Evolutionary conservation across 2,113 vertebrate genomes (phyloP).

Genomic region (Synchiropus splendidus): DNA sequence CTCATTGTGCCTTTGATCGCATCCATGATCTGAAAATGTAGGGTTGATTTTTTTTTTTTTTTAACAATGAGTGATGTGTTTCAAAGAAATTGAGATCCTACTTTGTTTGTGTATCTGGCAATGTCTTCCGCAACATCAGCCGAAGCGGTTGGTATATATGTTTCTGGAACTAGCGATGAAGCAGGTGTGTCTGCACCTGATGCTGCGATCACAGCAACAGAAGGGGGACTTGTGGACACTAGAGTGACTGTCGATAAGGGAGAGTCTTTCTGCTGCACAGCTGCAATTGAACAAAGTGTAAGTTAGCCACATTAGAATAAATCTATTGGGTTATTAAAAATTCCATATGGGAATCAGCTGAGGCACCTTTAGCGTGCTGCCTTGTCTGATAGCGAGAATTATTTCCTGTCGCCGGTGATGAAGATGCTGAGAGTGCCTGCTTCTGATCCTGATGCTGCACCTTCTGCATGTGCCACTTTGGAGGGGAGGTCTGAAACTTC

Average conservation of each 20-base stretch:
- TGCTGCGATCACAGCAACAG: conserved; percentile 73
- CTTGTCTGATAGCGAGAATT: conserved; percentile 93
- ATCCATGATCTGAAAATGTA: conserved; percentile 86
- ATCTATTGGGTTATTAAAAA: background rate
- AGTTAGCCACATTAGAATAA: background rate
- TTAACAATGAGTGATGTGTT: too few species aligned
- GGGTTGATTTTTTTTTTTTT: too few species aligned
- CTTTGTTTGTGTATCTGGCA: conserved; percentile 96
- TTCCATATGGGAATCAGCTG: background rate
- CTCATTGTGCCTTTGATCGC: conserved; percentile 97
- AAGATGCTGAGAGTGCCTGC: conserved; percentile 31
- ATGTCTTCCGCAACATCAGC: conserved; percentile 95
- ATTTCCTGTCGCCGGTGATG: conserved; percentile 67
- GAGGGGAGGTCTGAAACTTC: conserved; percentile 95
- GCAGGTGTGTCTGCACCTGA: conserved; percentile 68
- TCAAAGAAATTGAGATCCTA: conserved; percentile 44
- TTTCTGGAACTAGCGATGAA: conserved; percentile 65
- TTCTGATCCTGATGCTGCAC: conserved; percentile 56
- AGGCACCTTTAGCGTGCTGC: conserved; percentile 90
- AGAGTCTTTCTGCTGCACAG: conserved; percentile 91
- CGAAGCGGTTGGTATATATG: conserved; percentile 87
- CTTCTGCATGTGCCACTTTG: conserved; percentile 97
- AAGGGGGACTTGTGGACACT: conserved; percentile 79
- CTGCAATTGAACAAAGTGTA: conserved; percentile 44
- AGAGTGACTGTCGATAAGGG: conserved; percentile 84